Percentiles rank a stretch among this genome's conserved stretches.
phyloP scores from a whole-genome alignment of 2,888 invertebrate genomes.

The Podotricha telesiphe region DNA sequence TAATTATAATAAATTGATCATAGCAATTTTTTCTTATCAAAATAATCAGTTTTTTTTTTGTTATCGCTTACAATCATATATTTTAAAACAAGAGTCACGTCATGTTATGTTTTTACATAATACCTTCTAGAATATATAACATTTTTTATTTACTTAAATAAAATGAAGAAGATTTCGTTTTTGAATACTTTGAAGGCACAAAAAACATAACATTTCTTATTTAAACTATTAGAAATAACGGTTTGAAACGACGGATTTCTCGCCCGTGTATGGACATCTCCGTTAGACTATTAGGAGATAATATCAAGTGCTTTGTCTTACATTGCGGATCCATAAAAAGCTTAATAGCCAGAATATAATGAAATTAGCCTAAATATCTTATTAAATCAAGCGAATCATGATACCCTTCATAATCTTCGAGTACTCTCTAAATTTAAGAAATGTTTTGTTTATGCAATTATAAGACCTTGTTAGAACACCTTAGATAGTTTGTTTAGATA shows the following conservation, averaged over 20 bases:
- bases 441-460: conserved; percentile 14
- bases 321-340: background rate
- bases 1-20: conserved; percentile 19
- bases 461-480: conserved; percentile 27
- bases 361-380: background rate
- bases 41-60: background rate
- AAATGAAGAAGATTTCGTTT: background rate
- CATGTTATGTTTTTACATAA: background rate
- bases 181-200: background rate
- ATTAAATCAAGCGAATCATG: background rate
- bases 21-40: background rate
- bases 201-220: background rate
- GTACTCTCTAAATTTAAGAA: background rate
- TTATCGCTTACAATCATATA: background rate
- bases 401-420: background rate
- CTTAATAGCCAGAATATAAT: background rate
- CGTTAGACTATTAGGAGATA: conserved; percentile 23
- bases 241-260: conserved; percentile 12
- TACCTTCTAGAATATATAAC: background rate
- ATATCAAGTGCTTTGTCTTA: background rate
- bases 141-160: background rate
- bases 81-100: background rate
- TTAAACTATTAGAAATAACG: conserved; percentile 17
- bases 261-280: conserved; percentile 16
- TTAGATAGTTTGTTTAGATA: conserved; percentile 12